A percentile compares a stretch with the other conserved stretches of the same genome.
Evolutionary conservation across 2,113 vertebrate species (phyloP).

Genomic region (Trogon melanurus): DNA sequence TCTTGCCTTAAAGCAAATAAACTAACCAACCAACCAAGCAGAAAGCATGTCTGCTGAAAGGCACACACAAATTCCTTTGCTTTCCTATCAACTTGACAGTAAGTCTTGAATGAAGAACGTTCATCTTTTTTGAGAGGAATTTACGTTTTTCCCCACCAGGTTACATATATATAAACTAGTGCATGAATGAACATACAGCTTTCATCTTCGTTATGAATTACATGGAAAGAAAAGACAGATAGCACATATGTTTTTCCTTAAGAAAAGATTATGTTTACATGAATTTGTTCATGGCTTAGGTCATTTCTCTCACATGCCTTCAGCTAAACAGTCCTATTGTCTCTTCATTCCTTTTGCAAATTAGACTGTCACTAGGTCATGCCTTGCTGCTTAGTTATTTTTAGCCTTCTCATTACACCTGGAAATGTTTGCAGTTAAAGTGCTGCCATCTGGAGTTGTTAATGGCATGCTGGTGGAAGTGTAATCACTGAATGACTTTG

Average conservation of each 20-base stretch:
- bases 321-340: conserved; percentile 6
- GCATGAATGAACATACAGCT: background rate
- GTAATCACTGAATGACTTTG: conserved; percentile 62
- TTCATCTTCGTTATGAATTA: background rate
- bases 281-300: background rate
- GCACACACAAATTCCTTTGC: background rate
- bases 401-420: conserved; percentile 64
- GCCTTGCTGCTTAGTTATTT: conserved; percentile 51
- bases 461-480: conserved; percentile 63
- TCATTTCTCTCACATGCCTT: background rate
- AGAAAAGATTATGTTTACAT: background rate
- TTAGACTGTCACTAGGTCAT: conserved; percentile 47
- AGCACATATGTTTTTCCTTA: background rate
- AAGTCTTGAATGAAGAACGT: background rate
- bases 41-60: background rate
- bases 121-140: background rate
- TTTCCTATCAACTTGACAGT: background rate
- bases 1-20: background rate
- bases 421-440: conserved; percentile 62
- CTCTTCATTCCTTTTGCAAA: conserved; percentile 45
- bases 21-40: background rate
- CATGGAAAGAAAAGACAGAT: background rate
- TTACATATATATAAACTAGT: background rate
- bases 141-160: background rate
- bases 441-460: conserved; percentile 74